Percentiles rank a stretch among this genome's conserved stretches.
These are phyloP conservation scores for Drosophila ogumai DNA, from an alignment of 1,140 invertebrate species.

Conservation along the genomic window DNA sequence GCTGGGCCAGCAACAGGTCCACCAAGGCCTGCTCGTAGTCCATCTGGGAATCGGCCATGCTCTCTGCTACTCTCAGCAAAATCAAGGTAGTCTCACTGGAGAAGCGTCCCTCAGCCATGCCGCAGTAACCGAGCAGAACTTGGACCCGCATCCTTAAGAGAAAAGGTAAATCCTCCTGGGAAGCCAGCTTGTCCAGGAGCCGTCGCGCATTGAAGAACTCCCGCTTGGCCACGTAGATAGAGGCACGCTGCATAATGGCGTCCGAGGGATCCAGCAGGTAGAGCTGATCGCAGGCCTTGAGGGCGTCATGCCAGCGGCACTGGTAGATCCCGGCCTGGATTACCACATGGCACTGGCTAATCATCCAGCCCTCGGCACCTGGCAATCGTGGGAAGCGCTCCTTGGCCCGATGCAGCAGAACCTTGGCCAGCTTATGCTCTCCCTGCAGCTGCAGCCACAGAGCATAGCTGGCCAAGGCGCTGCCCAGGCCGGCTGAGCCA, in stretches of 20 bases:
- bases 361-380: slow-evolving; percentile 88
- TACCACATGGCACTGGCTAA: slow-evolving; percentile 88
- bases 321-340: slow-evolving; percentile 87
- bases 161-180: slow-evolving; percentile 86
- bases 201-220: slow-evolving; percentile 88
- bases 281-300: slow-evolving; percentile 90
- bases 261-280: slow-evolving; percentile 90
- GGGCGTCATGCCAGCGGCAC: slow-evolving; percentile 91
- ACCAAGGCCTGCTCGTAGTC: slow-evolving; percentile 90
- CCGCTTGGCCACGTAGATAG: slow-evolving; percentile 89
- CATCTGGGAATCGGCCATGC: slow-evolving; percentile 90
- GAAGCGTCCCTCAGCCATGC: slow-evolving; percentile 85
- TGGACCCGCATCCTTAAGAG: slow-evolving; percentile 88
- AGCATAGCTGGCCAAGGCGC: slow-evolving; percentile 90
- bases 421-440: slow-evolving; percentile 86
- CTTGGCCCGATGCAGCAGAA: slow-evolving; percentile 87
- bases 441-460: slow-evolving; percentile 88
- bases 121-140: slow-evolving; percentile 89
- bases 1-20: slow-evolving; percentile 92
- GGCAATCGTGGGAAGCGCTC: slow-evolving; percentile 88
- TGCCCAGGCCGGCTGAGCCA: slow-evolving; percentile 89
- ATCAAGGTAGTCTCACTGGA: slow-evolving; percentile 87
- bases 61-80: slow-evolving; percentile 89
- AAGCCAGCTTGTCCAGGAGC: slow-evolving; percentile 87
- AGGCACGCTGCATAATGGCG: slow-evolving; percentile 88